Evolutionary conservation across 2,888 invertebrate species (phyloP), one percentile per base, ranked within the genome.

Genomic region (Tetramorium bicarinatum): DNA sequence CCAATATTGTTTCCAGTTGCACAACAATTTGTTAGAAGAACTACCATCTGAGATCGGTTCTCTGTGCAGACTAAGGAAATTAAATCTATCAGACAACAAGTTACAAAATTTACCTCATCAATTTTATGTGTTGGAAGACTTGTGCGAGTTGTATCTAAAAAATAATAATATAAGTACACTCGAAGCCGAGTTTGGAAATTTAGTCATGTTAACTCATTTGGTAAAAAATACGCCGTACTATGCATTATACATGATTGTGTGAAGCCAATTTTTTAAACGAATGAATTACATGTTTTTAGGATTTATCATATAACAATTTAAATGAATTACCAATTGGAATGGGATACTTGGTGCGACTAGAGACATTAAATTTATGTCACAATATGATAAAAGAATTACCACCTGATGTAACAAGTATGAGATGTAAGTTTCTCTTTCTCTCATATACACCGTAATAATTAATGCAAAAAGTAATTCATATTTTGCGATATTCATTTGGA

Each of bases 311-410:
- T 95, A 98, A 98, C 95, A 96, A 96, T 92, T 95, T 99, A 95
- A 95, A 95, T 88, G 95, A 94, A 85, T 94, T 99, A 93, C 98
- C 98, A 41, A 96, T 97, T 87, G 98, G 98, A 92, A 96, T 98
- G 96, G 98, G 98, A 87, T 98, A 97, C 95, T 95, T 98, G 94
- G 97, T 98, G 86, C 96, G 98, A 91, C 95, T 98, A 94, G 96
- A 96, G 82, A 96, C 97, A 93, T 95, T 98, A 88, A 96, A 97
- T 94, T 94, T 98, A 85, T 97, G 97, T 89, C 96, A 97, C 95
- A 98, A 98, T 95, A 96, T 96, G 94, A 95, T 98, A 89, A 95
- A 95, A 92, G 97, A 97, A 93, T 95, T 98, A 91, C 98, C 98
- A 56, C 96, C 97, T 84, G 98, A 98, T 95, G 96, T 98, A 93